Evolutionary conservation across 2,113 vertebrate species (phyloP).

Genomic region (Stigmatopora nigra): DNA sequence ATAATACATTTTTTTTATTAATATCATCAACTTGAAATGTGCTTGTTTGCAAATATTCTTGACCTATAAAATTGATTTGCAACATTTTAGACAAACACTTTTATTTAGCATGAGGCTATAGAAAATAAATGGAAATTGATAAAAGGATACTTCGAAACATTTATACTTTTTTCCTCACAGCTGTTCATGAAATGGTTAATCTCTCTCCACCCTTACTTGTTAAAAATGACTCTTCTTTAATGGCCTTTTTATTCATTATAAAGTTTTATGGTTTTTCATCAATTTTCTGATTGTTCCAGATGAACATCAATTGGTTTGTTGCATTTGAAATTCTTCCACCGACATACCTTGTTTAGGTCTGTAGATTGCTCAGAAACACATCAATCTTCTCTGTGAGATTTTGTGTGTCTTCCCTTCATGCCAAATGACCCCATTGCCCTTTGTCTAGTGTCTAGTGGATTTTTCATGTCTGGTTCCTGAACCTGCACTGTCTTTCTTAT

Average conservation of each 20-base stretch:
- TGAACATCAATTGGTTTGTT: constrained; percentile 63
- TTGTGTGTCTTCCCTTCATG: constrained; percentile 40
- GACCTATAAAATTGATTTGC: too few species aligned
- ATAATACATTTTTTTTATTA: too few species aligned
- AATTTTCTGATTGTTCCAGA: constrained; percentile 58
- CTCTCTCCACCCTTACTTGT: too few species aligned
- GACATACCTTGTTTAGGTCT: constrained; percentile 61
- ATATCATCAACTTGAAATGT: too few species aligned
- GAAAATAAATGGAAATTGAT: too few species aligned
- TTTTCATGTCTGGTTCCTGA: constrained; percentile 61
- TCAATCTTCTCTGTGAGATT: constrained; percentile 56
- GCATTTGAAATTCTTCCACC: constrained; percentile 61
- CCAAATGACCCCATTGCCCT: constrained; percentile 63
- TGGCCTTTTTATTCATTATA: constrained; percentile 22
- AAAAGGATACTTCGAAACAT: too few species aligned
- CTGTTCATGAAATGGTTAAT: too few species aligned
- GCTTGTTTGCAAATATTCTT: too few species aligned
- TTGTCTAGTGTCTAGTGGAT: constrained; percentile 51
- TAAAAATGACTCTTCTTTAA: too few species aligned
- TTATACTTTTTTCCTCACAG: too few species aligned
- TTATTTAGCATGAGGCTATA: too few species aligned
- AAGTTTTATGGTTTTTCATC: constrained; percentile 49
- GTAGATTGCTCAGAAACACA: constrained; percentile 66
- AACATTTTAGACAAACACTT: too few species aligned
- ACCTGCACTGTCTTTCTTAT: constrained; percentile 65